Conservation (phyloP, 2,888 invertebrate genomes). For the Drosophila gaucha region DNA sequence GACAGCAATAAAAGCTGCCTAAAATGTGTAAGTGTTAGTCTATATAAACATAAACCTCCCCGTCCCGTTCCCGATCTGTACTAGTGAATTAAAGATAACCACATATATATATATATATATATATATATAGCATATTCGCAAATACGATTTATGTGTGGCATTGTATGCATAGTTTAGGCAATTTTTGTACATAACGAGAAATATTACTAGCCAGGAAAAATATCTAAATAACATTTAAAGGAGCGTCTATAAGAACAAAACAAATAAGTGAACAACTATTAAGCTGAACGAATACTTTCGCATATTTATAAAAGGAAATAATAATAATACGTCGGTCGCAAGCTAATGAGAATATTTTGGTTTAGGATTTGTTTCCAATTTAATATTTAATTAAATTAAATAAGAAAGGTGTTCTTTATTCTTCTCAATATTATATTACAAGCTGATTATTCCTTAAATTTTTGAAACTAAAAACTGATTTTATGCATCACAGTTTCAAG, state of each 20-base stretch:
- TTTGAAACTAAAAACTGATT: no score
- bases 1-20: not conserved
- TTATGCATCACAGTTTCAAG: no score
- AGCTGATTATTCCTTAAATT: no score
- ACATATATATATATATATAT: constrained; percentile 15
- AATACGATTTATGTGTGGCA: constrained; percentile 18
- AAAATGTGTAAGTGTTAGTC: constrained; percentile 29
- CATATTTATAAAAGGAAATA: constrained; percentile 11
- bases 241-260: constrained; percentile 13
- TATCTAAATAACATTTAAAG: constrained; percentile 27
- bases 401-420: no score
- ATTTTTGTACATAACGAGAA: constrained; percentile 67
- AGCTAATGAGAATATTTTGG: not conserved
- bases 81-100: constrained; percentile 53
- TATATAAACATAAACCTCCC: constrained; percentile 3
- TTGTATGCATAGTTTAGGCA: constrained; percentile 61
- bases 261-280: constrained; percentile 9
- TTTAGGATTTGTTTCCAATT: not conserved
- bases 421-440: no score
- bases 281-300: constrained; percentile 16
- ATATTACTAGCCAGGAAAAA: constrained; percentile 33
- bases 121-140: constrained; percentile 9
- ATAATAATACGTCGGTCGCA: not conserved
- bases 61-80: constrained; percentile 18
- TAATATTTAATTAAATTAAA: not conserved